A percentile compares a stretch with the other conserved stretches of the same genome.
Evolutionary conservation across 2,113 vertebrate genomes (phyloP).

Genomic region (Crocuta crocuta): DNA sequence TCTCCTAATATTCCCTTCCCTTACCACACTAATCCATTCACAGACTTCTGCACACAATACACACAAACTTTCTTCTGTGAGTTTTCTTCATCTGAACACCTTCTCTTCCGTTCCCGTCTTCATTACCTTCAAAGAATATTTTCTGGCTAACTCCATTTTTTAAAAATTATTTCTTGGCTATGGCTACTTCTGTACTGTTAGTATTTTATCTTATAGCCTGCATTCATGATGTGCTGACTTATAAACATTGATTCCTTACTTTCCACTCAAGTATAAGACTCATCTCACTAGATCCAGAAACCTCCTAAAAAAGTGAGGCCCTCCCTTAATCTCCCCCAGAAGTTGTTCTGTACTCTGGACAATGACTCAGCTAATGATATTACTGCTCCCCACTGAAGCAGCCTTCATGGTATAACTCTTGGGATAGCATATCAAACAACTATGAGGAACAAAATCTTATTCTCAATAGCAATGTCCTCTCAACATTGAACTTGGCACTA

Average conservation of each 20-base stretch:
- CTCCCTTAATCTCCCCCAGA: not conserved
- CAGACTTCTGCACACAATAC: not conserved
- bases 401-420: not conserved
- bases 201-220: constrained; percentile 53
- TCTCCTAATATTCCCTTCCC: not conserved
- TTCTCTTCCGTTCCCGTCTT: constrained; percentile 1
- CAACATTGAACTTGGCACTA: not conserved
- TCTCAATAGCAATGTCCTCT: not conserved
- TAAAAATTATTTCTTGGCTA: constrained; percentile 41
- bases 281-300: not conserved
- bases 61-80: not conserved
- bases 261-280: not conserved
- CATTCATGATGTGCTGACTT: not conserved
- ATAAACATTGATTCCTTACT: not conserved
- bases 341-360: not conserved
- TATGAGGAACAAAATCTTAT: not conserved
- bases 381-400: not conserved
- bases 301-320: not conserved
- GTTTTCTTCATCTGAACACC: not conserved
- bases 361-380: not conserved
- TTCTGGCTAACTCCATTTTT: constrained; percentile 34
- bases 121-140: constrained; percentile 31
- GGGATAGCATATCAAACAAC: constrained; percentile 9
- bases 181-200: constrained; percentile 16
- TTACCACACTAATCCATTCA: not conserved